phyloP scores from a whole-genome alignment of 2,113 vertebrate genomes.

The Gopherus flavomarginatus region DNA sequence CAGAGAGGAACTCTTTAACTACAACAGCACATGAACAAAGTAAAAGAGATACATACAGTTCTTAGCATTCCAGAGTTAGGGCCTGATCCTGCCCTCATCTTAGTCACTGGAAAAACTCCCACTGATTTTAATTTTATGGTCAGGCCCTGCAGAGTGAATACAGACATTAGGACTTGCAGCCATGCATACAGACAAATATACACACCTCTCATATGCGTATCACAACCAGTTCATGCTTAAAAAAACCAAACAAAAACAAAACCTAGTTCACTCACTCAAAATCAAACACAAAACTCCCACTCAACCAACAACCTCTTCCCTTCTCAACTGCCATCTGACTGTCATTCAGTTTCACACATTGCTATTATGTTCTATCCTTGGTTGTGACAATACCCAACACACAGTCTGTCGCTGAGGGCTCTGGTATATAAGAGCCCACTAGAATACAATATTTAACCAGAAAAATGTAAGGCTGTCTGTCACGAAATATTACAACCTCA shows the following conservation, averaged over 20 bases:
- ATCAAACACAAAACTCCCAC: not conserved
- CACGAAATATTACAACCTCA: not conserved
- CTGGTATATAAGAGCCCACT: not conserved
- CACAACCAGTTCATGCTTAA: not conserved
- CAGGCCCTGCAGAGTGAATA: conserved; percentile 6
- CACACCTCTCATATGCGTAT: not conserved
- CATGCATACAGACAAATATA: conserved; percentile 4
- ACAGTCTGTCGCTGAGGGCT: not conserved
- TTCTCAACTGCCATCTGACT: not conserved
- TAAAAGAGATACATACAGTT: not conserved
- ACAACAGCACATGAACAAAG: not conserved
- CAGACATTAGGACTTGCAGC: conserved; percentile 3
- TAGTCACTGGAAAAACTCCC: conserved; percentile 16
- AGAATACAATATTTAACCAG: not conserved
- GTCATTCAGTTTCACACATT: conserved; percentile 9
- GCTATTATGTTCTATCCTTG: not conserved
- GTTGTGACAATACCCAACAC: not conserved
- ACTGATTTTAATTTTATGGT: not conserved
- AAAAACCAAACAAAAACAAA: not conserved
- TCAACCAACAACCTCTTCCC: not conserved
- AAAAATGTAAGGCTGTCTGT: not conserved
- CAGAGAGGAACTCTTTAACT: not conserved
- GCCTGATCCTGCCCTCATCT: not conserved
- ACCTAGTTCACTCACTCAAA: not conserved
- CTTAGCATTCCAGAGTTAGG: not conserved